Base-by-base conservation (phyloP, 2,113 vertebrate species). In the Scortum barcoo region DNA sequence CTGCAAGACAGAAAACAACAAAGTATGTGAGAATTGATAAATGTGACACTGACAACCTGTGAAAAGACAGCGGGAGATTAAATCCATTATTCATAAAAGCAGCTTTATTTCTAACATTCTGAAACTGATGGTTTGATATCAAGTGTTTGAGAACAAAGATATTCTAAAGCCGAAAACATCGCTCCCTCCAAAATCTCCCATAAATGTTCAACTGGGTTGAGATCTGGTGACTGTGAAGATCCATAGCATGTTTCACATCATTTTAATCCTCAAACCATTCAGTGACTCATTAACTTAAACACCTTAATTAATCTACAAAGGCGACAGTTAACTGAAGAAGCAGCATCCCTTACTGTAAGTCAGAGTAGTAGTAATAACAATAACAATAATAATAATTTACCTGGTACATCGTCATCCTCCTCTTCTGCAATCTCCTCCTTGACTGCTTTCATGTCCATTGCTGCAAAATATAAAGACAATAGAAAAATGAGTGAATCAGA, bases 371-470 rank as follows among this genome's bases (percentile, higher is more conserved):
- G n/a, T n/a, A n/a, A n/a, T n/a, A n/a, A n/a, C n/a, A n/a, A n/a
- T n/a, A n/a, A n/a, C n/a, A n/a, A n/a, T n/a, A n/a, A n/a, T 10
- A 72, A 12, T 24, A 28, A 28, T 13, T 9, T 95, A 99, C 98
- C 98, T 94, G 98, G 98, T 84, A 99, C 98, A 42, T 99, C 97
- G n/a, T 99, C 98, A 62, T 99, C 98, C 78, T 99, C 98, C 81
- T 99, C 98, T 78, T 99, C 98, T 85, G 97, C 97, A 85, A 97
- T 97, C 94, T 97, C 97, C 84, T 97, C 96, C 95, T 98, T 98
- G 78, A 97, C 97, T 83, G 97, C 95, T 96, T 99, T 99, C 95
- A 96, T 97, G 81, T 99, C 98, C 78, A 94, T 92, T 24, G 93
- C 95, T 95, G 86, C 9, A 80, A 84, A 66, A 77, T 6, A 19